A percentile compares a stretch with the other conserved stretches of the same genome.
These are phyloP conservation scores for Pyrgus malvae DNA, from an alignment of 2,888 invertebrate species.

Conservation along the genomic window DNA sequence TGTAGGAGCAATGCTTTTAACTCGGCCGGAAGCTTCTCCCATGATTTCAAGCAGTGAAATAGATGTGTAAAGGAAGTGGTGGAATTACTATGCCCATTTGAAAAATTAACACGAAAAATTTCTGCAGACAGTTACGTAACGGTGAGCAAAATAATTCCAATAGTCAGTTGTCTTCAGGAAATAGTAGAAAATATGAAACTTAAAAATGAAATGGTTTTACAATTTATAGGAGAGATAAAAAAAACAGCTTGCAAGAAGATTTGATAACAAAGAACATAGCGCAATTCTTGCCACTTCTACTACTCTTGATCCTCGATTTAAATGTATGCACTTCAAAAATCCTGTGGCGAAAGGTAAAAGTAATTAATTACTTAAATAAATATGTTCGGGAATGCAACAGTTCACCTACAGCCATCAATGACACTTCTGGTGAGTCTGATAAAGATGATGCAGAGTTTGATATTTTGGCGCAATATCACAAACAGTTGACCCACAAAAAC, in stretches of 20 bases:
- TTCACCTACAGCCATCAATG: background rate
- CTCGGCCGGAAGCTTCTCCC: background rate
- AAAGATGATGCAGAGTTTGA: background rate
- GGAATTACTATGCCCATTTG: slow-evolving; percentile 30
- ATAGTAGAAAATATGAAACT: too few species aligned
- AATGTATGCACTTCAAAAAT: background rate
- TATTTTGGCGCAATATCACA: too few species aligned
- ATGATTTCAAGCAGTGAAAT: background rate
- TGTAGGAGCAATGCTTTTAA: too few species aligned
- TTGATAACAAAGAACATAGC: background rate
- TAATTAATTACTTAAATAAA: background rate
- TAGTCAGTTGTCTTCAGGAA: background rate
- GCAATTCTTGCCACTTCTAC: background rate
- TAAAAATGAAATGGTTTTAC: slow-evolving; percentile 6
- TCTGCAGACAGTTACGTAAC: slow-evolving; percentile 17
- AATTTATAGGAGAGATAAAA: background rate
- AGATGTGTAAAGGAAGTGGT: background rate
- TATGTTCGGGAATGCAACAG: background rate
- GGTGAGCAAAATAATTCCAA: background rate
- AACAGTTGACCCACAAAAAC: background rate
- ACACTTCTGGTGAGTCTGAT: background rate
- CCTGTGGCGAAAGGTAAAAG: too few species aligned
- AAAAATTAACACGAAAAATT: slow-evolving; percentile 32
- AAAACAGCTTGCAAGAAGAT: background rate
- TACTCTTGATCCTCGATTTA: background rate